phyloP scores from a whole-genome alignment of 1,140 invertebrate genomes.

The Sminthurinus signatus region DNA sequence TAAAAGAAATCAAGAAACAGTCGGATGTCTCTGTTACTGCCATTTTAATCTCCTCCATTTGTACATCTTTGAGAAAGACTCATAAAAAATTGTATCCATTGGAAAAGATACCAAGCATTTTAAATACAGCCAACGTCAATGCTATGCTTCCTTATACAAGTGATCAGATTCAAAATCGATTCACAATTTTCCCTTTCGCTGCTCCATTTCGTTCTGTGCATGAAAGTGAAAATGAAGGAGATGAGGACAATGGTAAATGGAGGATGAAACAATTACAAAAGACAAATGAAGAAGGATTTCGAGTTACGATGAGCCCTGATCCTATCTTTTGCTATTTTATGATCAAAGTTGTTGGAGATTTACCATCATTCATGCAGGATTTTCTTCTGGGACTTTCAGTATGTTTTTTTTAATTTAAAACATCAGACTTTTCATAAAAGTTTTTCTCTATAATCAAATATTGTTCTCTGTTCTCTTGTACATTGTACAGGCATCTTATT shows the following conservation, averaged over 20 bases:
- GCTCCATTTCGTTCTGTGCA: too few relatives aligned
- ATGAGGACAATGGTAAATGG: too few relatives aligned
- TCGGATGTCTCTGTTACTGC: conserved; percentile 19
- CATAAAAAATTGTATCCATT: conserved; percentile 14
- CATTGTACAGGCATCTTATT: too few relatives aligned
- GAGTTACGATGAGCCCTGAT: conserved; percentile 5
- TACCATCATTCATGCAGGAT: conserved; percentile 22
- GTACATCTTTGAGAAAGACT: conserved; percentile 17
- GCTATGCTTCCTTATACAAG: conserved; percentile 29
- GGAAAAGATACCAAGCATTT: conserved; percentile 4
- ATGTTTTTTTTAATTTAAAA: too few relatives aligned
- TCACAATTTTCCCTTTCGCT: conserved; percentile 23
- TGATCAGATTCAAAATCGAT: conserved; percentile 23
- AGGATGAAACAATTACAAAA: conserved; percentile 3
- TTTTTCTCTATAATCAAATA: too few relatives aligned
- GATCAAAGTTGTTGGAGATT: conserved; percentile 14
- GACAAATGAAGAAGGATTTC: conserved; percentile 8
- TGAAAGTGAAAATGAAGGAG: too few relatives aligned
- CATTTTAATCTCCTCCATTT: conserved; percentile 19
- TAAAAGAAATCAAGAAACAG: conserved; percentile 12
- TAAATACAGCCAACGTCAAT: conserved; percentile 19
- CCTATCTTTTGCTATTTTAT: conserved; percentile 30
- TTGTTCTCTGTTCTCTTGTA: too few relatives aligned
- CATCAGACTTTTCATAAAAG: too few relatives aligned
- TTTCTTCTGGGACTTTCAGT: conserved; percentile 13